phyloP scores from a whole-genome alignment of 2,113 vertebrate genomes.

The Desmodus rotundus region DNA sequence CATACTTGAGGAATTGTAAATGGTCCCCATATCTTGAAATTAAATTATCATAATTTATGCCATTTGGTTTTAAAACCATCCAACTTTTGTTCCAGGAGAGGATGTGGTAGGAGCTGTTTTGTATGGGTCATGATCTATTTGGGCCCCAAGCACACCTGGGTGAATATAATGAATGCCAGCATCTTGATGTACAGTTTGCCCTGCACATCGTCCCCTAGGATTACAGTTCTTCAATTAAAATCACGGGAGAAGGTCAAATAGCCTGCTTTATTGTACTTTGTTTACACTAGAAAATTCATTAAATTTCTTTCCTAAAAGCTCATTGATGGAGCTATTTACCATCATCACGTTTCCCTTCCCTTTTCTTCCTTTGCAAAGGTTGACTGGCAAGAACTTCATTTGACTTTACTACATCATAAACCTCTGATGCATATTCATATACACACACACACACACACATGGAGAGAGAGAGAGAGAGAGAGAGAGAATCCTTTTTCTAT shows the following conservation, averaged over 20 bases:
- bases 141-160: neutral
- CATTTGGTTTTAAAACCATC: conserved; percentile 20
- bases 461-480: no score
- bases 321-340: neutral
- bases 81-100: neutral
- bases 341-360: neutral
- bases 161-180: neutral
- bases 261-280: neutral
- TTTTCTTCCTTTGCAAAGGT: conserved; percentile 6
- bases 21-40: neutral
- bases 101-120: neutral
- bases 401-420: neutral
- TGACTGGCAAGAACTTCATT: conserved; percentile 11
- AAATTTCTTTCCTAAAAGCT: neutral
- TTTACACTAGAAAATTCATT: conserved; percentile 39
- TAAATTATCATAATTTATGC: neutral
- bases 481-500: no score
- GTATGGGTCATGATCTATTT: neutral
- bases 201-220: neutral
- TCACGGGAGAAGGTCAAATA: neutral
- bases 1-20: neutral
- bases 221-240: conserved; percentile 12
- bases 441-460: no score
- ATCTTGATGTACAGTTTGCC: neutral
- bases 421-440: neutral